Evolutionary conservation across 1,140 invertebrate genomes (phyloP), one percentile per base, ranked within the genome.

Genomic region (Drosophila nannoptera): DNA sequence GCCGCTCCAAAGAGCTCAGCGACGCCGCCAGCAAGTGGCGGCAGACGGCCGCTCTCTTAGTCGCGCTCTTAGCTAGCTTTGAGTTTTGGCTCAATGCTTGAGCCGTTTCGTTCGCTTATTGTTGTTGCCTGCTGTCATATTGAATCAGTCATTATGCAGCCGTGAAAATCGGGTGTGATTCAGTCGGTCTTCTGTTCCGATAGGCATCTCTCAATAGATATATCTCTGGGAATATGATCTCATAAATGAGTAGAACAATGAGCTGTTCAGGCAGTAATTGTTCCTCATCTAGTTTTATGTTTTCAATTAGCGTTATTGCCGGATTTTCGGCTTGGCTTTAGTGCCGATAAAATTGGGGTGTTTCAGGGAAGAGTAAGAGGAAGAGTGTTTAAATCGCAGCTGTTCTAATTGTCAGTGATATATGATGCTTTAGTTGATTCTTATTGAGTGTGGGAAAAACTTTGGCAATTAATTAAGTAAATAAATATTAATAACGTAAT

Each of bases 1-100:
- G 58, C 45, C 68, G 58, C 75, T 64, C 77, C 63, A 77, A 62
- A 81, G 77, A 69, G 77, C 49, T 45, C 45, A 11, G 32, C 29
- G 55, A 66, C 54, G 22, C 22, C 22, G 22, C 22, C 52, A 46
- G 61, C 61, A 58, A 69, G 66, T 69, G 66, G 67, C 54, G 36
- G 29, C 33, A 48, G 22, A 22, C 48, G 31, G 22, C 53, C 31
- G 8, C 31, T 69, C 67, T 69, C 61, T 69, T 56, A 45, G 54
- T 48, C 48, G 14, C 16, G 35, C 68, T 70, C 68, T 70, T 66
- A 46, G 22, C 31, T 8, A 42, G 43, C 38, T 45, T 36, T 68
- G 31, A 55, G 48, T 50, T 50, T 69, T 29, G 29, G 38, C 61
- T 43, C 46, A 40, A n/a, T 14, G 6, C 9, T 46, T 56, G 50